Conservation (phyloP, 53 echinoderm and acorn worm genomes). For the Temnopleurus reevesii region DNA sequence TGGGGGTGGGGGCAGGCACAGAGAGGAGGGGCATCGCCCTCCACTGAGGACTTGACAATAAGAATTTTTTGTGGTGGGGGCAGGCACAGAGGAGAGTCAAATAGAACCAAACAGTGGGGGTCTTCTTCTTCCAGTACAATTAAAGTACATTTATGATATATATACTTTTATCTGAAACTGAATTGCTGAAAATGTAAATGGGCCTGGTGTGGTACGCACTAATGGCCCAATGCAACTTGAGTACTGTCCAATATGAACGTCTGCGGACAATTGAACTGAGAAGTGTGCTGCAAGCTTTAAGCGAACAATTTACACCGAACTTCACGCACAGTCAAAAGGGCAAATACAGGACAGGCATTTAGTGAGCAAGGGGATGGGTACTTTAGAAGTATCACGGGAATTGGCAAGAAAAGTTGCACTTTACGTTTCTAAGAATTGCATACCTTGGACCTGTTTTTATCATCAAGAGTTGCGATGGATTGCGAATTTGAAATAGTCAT, state of each 20-base stretch:
- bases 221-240: neutral
- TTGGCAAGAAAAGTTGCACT: neutral
- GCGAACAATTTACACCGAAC: constrained; percentile 17
- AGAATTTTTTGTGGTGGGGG: too few relatives aligned
- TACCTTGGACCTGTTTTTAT: too few relatives aligned
- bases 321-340: neutral
- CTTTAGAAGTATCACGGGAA: neutral
- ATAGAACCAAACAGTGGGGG: too few relatives aligned
- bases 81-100: too few relatives aligned
- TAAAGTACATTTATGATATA: too few relatives aligned
- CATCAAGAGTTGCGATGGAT: too few relatives aligned
- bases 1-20: too few relatives aligned
- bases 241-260: neutral
- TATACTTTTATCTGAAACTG: too few relatives aligned
- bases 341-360: neutral
- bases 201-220: neutral
- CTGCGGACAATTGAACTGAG: constrained; percentile 5
- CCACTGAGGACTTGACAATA: too few relatives aligned
- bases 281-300: neutral
- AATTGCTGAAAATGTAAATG: neutral
- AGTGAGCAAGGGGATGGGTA: neutral
- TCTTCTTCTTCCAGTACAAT: too few relatives aligned
- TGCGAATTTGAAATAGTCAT: too few relatives aligned
- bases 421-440: neutral
- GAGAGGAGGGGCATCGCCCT: too few relatives aligned